Conservation (phyloP, 2,113 vertebrate species). For the Tretioscincus oriximinensis region DNA sequence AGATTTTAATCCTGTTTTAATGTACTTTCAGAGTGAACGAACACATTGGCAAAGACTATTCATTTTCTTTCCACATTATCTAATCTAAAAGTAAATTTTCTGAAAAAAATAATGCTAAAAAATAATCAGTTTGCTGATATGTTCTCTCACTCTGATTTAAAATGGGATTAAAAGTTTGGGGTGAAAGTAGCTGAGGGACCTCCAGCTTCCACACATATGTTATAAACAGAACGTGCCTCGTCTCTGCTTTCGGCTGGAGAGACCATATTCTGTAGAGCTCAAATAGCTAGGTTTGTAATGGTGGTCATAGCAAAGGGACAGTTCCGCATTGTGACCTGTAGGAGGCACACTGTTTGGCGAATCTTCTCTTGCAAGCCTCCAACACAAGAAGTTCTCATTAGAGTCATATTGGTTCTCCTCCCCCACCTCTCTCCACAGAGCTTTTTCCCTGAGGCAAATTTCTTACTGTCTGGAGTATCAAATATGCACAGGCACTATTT, state of each 20-base stretch:
- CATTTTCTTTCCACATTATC: no score
- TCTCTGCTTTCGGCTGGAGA: not conserved
- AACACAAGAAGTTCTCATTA: not conserved
- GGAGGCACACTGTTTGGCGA: slow-evolving; percentile 36
- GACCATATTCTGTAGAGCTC: slow-evolving; percentile 17
- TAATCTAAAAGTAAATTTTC: no score
- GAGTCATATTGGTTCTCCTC: slow-evolving; percentile 50
- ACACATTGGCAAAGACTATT: no score
- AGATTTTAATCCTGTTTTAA: no score
- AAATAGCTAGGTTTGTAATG: not conserved
- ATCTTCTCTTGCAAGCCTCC: slow-evolving; percentile 22
- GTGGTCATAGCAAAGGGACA: slow-evolving; percentile 39
- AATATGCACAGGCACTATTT: slow-evolving; percentile 34
- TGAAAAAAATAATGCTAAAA: no score
- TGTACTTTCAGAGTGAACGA: no score
- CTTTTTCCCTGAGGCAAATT: slow-evolving; percentile 37
- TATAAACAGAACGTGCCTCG: not conserved
- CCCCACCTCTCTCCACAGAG: slow-evolving; percentile 54
- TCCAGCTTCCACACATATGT: not conserved
- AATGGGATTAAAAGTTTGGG: no score
- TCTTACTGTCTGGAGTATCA: slow-evolving; percentile 47
- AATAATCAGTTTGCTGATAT: no score
- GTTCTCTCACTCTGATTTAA: no score
- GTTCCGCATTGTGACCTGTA: slow-evolving; percentile 37
- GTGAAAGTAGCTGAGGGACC: not conserved